phyloP scores from a whole-genome alignment of 2,888 invertebrate species.

The Archaeoteleia sp. region DNA sequence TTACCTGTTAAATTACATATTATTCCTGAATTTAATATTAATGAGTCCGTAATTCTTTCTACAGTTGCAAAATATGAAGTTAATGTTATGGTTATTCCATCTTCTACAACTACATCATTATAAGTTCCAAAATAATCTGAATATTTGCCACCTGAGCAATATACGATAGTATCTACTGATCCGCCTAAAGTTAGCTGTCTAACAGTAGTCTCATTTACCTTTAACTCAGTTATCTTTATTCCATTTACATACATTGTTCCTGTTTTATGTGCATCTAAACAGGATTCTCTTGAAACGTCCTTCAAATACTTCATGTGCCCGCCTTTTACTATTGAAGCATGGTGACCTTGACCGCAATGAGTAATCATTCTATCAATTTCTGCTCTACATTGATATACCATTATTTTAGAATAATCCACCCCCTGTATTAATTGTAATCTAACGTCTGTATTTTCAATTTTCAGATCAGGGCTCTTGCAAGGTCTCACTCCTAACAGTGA shows the following conservation, averaged over 20 bases:
- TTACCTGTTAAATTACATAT: slow-evolving; percentile 2
- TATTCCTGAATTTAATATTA: neutral
- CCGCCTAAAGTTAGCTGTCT: neutral
- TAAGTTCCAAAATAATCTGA: neutral
- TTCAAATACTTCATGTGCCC: slow-evolving; percentile 1
- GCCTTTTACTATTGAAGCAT: neutral
- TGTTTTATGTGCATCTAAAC: neutral
- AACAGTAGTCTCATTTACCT: neutral
- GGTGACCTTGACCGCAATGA: slow-evolving; percentile 3
- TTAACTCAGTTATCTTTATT: neutral
- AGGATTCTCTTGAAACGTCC: neutral
- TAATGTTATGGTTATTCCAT: neutral
- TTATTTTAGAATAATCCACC: neutral
- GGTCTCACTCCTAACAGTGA: neutral
- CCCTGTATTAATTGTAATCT: slow-evolving; percentile 5
- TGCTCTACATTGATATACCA: neutral
- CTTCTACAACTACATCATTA: neutral
- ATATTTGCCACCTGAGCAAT: neutral
- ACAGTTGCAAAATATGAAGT: neutral
- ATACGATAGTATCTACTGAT: neutral
- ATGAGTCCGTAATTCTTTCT: neutral
- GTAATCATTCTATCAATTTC: slow-evolving; percentile 1
- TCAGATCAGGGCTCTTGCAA: slow-evolving; percentile 2
- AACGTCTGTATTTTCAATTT: neutral
- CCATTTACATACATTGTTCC: neutral